Evolutionary conservation across 2,113 vertebrate species (phyloP), one percentile per base, ranked within the genome.

Genomic region (Gallinago media): DNA sequence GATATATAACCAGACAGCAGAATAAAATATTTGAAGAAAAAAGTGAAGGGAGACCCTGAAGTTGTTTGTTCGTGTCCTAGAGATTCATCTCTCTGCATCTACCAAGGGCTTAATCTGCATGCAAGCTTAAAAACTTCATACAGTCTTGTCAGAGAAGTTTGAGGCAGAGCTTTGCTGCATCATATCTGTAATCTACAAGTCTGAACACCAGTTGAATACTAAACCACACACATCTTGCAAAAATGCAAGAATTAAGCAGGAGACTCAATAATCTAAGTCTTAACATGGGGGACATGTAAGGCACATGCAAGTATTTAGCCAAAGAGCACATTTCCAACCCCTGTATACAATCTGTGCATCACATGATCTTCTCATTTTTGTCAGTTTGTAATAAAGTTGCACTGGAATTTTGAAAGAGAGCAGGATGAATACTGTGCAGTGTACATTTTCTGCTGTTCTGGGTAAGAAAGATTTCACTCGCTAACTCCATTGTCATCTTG

Each of bases 281-380:
- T 92, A 92, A 86, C 8, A 5, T 76, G 15, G 1, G 52, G 70
- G 70, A 76, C 2, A 3, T 47, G 65, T 86, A 94, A 96, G 78
- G 49, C 19, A 75, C 87, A 58, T 82, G 78, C 38, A 92, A 88
- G 86, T 83, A 88, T 87, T 93, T 89, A 95, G 46, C 77, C 88
- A 77, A 93, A 92, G 44, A 94, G 34, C 34, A 82, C 44, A 93
- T 77, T 95, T 97, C 44, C 76, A 90, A 84, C 38, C 27, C 15
- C 50, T 65, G 65, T 74, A 79, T 46, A 12, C 47, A 81, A 52
- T 54, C 11, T 52, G 40, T 50, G 18, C 36, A 16, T 70, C 58
- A 63, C 59, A 36, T 23, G 71, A 84, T 74, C 47, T 11, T 56
- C 52, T 82, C 6, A 19, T 62, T 78, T 88, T 65, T 86, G 19